Percentiles rank a stretch among this genome's conserved stretches.
These are phyloP conservation scores for Gallinago undulata DNA, from an alignment of 2,113 vertebrate species.

Conservation along the genomic window DNA sequence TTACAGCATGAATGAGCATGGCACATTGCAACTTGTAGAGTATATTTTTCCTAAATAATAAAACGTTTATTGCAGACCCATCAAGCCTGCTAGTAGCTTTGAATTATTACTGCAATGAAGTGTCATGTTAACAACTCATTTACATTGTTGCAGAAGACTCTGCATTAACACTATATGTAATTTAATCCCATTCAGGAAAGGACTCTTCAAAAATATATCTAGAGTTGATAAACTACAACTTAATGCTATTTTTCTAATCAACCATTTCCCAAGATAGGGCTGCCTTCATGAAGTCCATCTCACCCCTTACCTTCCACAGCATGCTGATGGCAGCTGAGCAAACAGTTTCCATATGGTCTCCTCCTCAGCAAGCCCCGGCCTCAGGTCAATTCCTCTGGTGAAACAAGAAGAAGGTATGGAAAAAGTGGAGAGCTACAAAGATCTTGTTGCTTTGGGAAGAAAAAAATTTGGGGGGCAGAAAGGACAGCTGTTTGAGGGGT, in stretches of 20 bases:
- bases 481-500: background rate
- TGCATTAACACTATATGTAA: slow-evolving; percentile 60
- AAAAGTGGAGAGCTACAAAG: background rate
- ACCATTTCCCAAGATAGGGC: background rate
- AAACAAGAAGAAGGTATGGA: background rate
- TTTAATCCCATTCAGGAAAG: slow-evolving; percentile 60
- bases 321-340: background rate
- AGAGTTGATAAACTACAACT: slow-evolving; percentile 37
- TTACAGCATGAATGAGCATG: slow-evolving; percentile 81
- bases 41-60: slow-evolving; percentile 80
- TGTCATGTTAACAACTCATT: slow-evolving; percentile 75
- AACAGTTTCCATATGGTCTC: background rate
- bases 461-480: background rate
- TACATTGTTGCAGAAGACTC: slow-evolving; percentile 60
- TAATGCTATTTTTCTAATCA: slow-evolving; percentile 22
- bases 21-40: slow-evolving; percentile 74
- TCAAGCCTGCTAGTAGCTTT: slow-evolving; percentile 72
- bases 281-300: background rate
- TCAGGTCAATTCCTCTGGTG: background rate
- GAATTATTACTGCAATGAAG: slow-evolving; percentile 76
- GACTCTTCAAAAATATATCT: slow-evolving; percentile 33
- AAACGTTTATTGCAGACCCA: slow-evolving; percentile 79
- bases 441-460: background rate
- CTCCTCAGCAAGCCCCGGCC: background rate
- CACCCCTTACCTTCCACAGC: background rate